Percentiles rank a stretch among this genome's conserved stretches.
phyloP scores from a whole-genome alignment of 1,140 invertebrate genomes.

The Neodiprion fabricii region DNA sequence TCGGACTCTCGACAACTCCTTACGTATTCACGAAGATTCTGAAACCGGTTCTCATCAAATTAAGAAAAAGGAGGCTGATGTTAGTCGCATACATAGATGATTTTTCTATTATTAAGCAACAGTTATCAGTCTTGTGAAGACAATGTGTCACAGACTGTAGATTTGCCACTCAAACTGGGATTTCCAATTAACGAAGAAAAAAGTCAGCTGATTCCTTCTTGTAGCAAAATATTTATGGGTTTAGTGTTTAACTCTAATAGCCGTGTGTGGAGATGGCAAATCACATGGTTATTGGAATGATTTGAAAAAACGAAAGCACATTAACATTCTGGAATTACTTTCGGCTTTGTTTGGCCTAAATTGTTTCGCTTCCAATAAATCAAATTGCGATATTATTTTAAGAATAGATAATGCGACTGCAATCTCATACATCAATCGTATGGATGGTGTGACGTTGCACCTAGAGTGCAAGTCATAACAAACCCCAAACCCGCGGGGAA shows the following conservation, averaged over 20 bases:
- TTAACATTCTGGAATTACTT: conserved; percentile 45
- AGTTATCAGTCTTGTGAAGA: not conserved
- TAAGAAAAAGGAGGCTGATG: not conserved
- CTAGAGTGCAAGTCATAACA: no score
- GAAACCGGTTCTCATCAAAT: not conserved
- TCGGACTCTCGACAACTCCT: no score
- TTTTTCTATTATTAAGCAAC: not conserved
- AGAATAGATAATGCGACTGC: conserved; percentile 51
- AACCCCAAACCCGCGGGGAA: no score
- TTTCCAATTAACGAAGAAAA: not conserved
- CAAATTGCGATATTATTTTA: conserved; percentile 42
- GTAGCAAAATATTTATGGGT: not conserved
- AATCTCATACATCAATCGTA: conserved; percentile 45
- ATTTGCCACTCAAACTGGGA: not conserved
- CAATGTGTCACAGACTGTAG: not conserved
- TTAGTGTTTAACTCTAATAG: not conserved
- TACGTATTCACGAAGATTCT: no score
- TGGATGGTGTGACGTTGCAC: no score
- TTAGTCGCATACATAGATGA: not conserved
- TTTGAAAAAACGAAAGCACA: conserved; percentile 30
- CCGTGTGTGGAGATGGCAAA: no score
- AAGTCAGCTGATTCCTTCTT: not conserved
- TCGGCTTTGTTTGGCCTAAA: conserved; percentile 42
- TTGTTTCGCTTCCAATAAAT: conserved; percentile 36
- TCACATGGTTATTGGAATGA: conserved; percentile 21